phyloP scores from a whole-genome alignment of 2,113 vertebrate species.

The Cyanoramphus novaezelandiae region DNA sequence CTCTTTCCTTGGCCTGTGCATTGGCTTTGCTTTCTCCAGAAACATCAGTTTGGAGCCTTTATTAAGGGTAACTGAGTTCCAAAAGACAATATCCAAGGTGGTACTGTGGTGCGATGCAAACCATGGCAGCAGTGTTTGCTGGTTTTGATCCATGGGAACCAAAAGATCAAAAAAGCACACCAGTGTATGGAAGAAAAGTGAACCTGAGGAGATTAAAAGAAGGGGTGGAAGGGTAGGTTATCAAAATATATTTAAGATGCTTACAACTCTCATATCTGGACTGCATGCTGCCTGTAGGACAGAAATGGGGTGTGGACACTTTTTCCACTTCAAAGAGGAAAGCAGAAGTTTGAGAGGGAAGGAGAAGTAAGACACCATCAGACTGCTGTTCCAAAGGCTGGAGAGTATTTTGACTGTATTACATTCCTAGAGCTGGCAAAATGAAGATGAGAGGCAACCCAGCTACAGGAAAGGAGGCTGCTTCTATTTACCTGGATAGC shows the following conservation, averaged over 20 bases:
- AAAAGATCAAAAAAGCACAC: background rate
- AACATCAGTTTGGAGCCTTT: background rate
- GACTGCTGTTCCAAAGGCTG: background rate
- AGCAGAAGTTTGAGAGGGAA: background rate
- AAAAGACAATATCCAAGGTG: background rate
- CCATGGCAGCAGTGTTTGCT: background rate
- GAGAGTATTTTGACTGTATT: background rate
- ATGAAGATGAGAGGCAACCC: background rate
- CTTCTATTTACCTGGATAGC: background rate
- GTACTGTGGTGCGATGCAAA: accelerated
- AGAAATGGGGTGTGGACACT: background rate
- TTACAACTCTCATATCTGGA: background rate
- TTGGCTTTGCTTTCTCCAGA: background rate
- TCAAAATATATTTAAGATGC: background rate
- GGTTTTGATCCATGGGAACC: background rate
- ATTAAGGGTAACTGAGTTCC: background rate
- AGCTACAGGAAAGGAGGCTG: background rate
- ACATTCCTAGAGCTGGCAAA: background rate
- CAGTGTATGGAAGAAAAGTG: background rate
- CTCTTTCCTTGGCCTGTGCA: background rate
- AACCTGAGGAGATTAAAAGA: background rate
- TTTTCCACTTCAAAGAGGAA: background rate
- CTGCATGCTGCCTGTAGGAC: background rate
- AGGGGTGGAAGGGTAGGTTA: background rate
- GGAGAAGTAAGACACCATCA: background rate